Evolutionary conservation across 2,113 vertebrate species (phyloP).

Genomic region (Solea solea): DNA sequence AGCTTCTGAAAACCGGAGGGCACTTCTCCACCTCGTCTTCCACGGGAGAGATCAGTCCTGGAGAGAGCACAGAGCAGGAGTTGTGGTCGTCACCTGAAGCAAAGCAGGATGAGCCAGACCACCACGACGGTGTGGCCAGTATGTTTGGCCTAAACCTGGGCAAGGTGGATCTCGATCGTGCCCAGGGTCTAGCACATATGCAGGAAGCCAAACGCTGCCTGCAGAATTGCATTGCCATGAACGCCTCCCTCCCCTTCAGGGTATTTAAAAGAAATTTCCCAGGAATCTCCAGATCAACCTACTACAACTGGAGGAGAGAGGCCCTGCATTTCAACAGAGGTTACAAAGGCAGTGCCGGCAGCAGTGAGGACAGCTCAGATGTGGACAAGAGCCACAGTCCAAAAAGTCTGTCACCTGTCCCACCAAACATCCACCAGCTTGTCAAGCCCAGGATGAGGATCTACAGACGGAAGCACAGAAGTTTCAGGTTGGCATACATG

Average conservation of each 20-base stretch:
- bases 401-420: conserved; percentile 44
- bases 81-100: conserved; percentile 79
- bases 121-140: conserved; percentile 63
- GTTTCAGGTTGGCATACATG: conserved; percentile 74
- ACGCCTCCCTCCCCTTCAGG: conserved; percentile 89
- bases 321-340: conserved; percentile 86
- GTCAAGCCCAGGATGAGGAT: conserved; percentile 56
- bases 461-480: conserved; percentile 60
- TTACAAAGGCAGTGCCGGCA: conserved; percentile 79
- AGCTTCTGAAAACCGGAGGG: conserved; percentile 83
- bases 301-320: conserved; percentile 97
- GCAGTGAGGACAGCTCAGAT: conserved; percentile 78
- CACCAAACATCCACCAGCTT: conserved; percentile 10
- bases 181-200: conserved; percentile 84
- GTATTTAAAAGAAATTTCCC: conserved; percentile 93
- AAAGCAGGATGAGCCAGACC: conserved; percentile 57
- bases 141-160: conserved; percentile 70
- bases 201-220: conserved; percentile 92
- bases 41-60: conserved; percentile 75
- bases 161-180: conserved; percentile 74
- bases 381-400: conserved; percentile 77
- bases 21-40: conserved; percentile 69
- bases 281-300: conserved; percentile 94
- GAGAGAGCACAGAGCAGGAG: conserved; percentile 79
- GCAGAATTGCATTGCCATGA: conserved; percentile 91